Evolutionary conservation across 2,113 vertebrate genomes (phyloP).

Genomic region (Xenopus borealis): DNA sequence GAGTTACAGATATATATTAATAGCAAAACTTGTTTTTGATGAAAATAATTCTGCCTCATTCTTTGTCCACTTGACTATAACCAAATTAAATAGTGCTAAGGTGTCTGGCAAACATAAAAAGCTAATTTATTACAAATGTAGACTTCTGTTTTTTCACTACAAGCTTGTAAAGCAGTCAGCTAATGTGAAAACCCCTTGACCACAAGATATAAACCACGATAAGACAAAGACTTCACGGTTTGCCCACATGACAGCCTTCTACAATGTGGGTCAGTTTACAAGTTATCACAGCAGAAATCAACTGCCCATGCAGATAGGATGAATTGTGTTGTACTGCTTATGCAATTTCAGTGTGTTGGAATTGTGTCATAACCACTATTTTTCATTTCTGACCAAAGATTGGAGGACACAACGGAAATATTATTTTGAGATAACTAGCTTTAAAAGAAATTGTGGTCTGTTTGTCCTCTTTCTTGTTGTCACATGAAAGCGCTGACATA

Average conservation of each 20-base stretch:
- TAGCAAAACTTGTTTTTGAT: no score
- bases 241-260: constrained; percentile 19
- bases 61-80: no score
- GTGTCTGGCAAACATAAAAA: background rate
- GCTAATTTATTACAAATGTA: background rate
- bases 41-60: no score
- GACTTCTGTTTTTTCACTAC: background rate
- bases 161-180: background rate
- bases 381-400: background rate
- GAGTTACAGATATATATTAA: no score
- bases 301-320: constrained; percentile 4
- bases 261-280: constrained; percentile 3
- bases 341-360: background rate
- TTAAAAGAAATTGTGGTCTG: background rate
- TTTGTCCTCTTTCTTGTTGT: background rate
- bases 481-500: background rate
- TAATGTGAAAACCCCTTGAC: background rate
- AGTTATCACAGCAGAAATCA: constrained; percentile 12
- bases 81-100: no score
- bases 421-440: background rate
- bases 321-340: constrained; percentile 4
- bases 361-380: constrained; percentile 5
- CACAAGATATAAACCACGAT: constrained; percentile 12
- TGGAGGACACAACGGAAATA: background rate
- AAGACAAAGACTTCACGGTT: constrained; percentile 14